Conservation (phyloP, 2,113 vertebrate genomes). For the human (Homo sapiens) region GRCh38 chr1:82562001-82562500, state of each 20-base stretch:
- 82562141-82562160: constrained; percentile 52
- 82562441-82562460: constrained; percentile 61
- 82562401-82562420: constrained; percentile 52
- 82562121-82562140: constrained; percentile 53
- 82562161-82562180: constrained; percentile 48
- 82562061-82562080: constrained; percentile 55
- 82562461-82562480: constrained; percentile 68
- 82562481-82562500: constrained; percentile 57
- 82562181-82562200: background rate
- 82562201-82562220: constrained; percentile 50
- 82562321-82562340: constrained; percentile 31
- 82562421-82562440: constrained; percentile 49
- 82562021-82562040: constrained; percentile 58
- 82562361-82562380: background rate
- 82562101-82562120: constrained; percentile 63
- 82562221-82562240: background rate
- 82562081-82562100: constrained; percentile 40
- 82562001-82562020: constrained; percentile 38
- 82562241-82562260: background rate
- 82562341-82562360: background rate
- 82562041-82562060: constrained; percentile 46
- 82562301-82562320: constrained; percentile 35
- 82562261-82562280: constrained; percentile 11
- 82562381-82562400: constrained; percentile 36
- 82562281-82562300: background rate